Base-by-base conservation (phyloP, 2,113 vertebrate genomes). In the Raja brachyura region DNA sequence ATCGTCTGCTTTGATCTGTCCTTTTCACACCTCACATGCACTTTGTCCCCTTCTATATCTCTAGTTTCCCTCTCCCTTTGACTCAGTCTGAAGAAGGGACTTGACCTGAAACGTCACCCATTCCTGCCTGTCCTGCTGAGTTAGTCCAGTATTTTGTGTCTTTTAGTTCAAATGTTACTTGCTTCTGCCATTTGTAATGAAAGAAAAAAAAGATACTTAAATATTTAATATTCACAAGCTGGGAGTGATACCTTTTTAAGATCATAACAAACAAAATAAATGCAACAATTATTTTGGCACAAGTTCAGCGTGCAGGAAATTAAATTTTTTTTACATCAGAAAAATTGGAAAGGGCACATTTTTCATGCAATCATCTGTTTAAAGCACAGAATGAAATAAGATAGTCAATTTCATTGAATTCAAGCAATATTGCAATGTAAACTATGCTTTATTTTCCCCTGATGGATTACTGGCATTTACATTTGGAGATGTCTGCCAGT, bases 401-500 rank as follows among this genome's bases (percentile, higher is more conserved):
- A 31, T 88, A 31, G 59, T 88, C n/a, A 88, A 88, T 88, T 88
- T 88, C 59, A 66, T 59, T 63, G 59, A 63, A 88, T 88, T 88
- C 83, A 63, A 25, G 28, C 10, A 88, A 88, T 66, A 61, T 88
- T 88, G 83, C 59, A 63, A n/a, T 63, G 59, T 63, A 88, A 88
- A 88, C 56, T 13, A 77, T 63, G 83, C 83, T 88, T 88, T 63
- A 88, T 66, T 63, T 88, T 88, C 83, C 83, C 83, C 83, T 63
- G 83, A 66, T n/a, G 59, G 59, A 59, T 31, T 31, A 88, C 59
- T 88, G 83, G 83, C 83, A 88, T 88, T 88, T 88, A 88, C 83
- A 88, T 88, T 63, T 88, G 59, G 83, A 88, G 59, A 88, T 63
- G 59, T 88, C 83, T 63, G 83, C 59, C 79, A 88, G 59, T 88